A percentile compares a stretch with the other conserved stretches of the same genome.
Evolutionary conservation across 2,888 invertebrate species (phyloP).

Genomic region (Ligdia adustata): DNA sequence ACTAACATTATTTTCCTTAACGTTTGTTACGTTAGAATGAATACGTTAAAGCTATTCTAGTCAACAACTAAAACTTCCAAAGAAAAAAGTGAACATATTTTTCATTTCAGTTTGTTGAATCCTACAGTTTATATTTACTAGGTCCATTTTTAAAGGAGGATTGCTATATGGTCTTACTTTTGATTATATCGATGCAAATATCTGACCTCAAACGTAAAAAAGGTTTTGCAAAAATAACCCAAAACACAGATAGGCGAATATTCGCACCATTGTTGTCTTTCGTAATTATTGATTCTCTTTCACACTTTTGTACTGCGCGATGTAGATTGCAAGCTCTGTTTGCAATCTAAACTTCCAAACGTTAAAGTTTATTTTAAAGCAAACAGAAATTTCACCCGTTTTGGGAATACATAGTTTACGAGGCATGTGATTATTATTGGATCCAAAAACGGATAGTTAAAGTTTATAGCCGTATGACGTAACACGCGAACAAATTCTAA

Average conservation of each 20-base stretch:
- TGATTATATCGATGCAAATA: too few relatives aligned
- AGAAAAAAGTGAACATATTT: too few relatives aligned
- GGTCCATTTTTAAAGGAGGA: too few relatives aligned
- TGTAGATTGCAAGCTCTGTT: too few relatives aligned
- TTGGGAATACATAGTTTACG: slow-evolving; percentile 3
- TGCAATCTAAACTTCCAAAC: neutral
- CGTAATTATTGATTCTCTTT: slow-evolving; percentile 34
- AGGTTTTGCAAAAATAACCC: slow-evolving; percentile 23
- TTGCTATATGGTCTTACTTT: too few relatives aligned
- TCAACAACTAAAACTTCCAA: too few relatives aligned
- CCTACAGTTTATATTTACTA: too few relatives aligned
- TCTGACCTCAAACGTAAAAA: slow-evolving; percentile 7
- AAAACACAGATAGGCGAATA: slow-evolving; percentile 19
- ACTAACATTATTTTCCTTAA: slow-evolving; percentile 31
- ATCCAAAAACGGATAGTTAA: too few relatives aligned
- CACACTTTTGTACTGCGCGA: slow-evolving; percentile 27
- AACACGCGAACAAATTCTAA: too few relatives aligned
- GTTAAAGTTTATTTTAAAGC: neutral
- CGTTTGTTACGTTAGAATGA: neutral
- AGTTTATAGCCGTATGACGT: too few relatives aligned
- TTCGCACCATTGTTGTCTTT: slow-evolving; percentile 29
- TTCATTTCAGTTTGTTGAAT: too few relatives aligned
- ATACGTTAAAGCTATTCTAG: too few relatives aligned
- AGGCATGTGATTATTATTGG: slow-evolving; percentile 3
- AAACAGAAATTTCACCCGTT: neutral